Evolutionary conservation across 2,797 vertebrate genomes (phyloP), one percentile per base, ranked within the genome.

Genomic region (Lophotriccus pileatus): DNA sequence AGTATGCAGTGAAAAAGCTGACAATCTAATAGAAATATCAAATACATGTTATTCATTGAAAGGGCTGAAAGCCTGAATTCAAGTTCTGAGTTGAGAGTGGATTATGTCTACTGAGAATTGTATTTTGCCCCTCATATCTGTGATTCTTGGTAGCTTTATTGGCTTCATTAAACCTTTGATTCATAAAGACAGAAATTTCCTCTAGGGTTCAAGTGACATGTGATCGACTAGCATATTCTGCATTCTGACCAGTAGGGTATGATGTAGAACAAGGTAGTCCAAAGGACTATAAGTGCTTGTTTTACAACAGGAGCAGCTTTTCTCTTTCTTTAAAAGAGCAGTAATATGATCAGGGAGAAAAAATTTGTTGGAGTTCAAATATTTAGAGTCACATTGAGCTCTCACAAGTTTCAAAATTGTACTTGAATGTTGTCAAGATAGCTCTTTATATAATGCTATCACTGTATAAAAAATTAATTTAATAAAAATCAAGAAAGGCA

Each of bases 111-210:
- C 59, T 34, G 74, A 87, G 73, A 89, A 91, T 32, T 74, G 25
- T 8, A 39, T 90, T 81, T 81, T 4, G 5, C 39, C 27, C 20
- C 32, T 81, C 44, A 17, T 0, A 0, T 56, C 24, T 55, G 9
- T 49, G 43, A 49, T 81, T 81, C 62, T 94, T 6, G 2, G 10
- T 52, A 36, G 77, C 59, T 34, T 81, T 74, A 66, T 9, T 18
- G 50, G n/a, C 37, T 80, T 90, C 47, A 20, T 17, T 87, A 84
- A 93, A 90, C 34, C 58, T 93, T 91, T 91, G 70, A 88, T 84
- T 95, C 63, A 56, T 55, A 27, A 92, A 82, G 78, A 76, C 53
- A 82, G 69, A 72, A 23, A 18, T 72, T 90, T 94, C 50, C 81
- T 93, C 59, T 72, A 34, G 68, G 56, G 32, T 67, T 82, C 27